Evolutionary conservation across 1,140 invertebrate species (phyloP).

Genomic region (Maconellicoccus hirsutus): DNA sequence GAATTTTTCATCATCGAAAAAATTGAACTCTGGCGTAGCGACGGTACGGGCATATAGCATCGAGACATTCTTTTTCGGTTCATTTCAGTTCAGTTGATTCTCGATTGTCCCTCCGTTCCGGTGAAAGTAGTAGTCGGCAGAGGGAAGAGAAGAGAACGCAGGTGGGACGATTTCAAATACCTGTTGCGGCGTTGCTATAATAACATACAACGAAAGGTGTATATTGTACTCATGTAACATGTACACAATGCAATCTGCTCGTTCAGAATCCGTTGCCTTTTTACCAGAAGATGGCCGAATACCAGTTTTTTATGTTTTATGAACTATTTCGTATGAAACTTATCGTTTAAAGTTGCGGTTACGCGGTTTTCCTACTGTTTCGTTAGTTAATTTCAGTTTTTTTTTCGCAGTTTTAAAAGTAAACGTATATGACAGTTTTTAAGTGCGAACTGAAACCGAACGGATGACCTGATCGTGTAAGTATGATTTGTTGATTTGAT

Average conservation of each 20-base stretch:
- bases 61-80: not conserved
- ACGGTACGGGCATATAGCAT: not conserved
- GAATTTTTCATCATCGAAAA: no score
- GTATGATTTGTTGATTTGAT: no score
- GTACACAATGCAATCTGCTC: not conserved
- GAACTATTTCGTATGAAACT: not conserved
- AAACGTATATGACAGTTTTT: no score
- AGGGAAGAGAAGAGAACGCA: conserved; percentile 7
- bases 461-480: no score
- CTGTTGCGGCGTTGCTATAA: conserved; percentile 1
- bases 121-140: not conserved
- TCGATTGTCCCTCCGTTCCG: not conserved
- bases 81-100: conserved; percentile 8
- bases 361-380: conserved; percentile 1
- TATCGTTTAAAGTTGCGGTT: conserved; percentile 1
- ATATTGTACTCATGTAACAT: conserved; percentile 9
- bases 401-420: no score
- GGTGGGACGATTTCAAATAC: not conserved
- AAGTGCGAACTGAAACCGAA: no score
- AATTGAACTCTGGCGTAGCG: no score
- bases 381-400: not conserved
- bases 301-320: not conserved
- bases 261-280: conserved; percentile 6
- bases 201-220: conserved; percentile 4
- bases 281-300: conserved; percentile 3